Evolutionary conservation across 2,888 invertebrate species (phyloP).

Genomic region (Agrilus biguttatus): DNA sequence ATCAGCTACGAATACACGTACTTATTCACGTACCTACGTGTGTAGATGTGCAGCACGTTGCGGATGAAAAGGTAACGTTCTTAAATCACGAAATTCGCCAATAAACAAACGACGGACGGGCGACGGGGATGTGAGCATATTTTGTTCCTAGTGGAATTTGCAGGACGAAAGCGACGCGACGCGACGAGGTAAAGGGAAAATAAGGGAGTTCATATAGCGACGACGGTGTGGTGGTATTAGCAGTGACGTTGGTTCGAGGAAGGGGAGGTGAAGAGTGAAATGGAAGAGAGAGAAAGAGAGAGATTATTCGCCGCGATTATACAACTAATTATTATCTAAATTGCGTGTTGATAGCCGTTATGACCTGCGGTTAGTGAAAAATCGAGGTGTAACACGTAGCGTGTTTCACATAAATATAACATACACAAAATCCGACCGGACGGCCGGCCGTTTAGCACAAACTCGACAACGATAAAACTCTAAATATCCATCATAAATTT

Average conservation of each 20-base stretch:
- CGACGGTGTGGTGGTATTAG: neutral
- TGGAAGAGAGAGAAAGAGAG: neutral
- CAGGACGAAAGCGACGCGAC: no score
- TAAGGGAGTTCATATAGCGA: no score
- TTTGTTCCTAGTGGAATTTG: no score
- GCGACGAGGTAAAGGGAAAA: no score
- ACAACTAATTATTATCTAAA: constrained; percentile 25
- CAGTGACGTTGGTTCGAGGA: neutral
- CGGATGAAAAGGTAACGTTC: constrained; percentile 21
- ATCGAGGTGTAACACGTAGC: constrained; percentile 14
- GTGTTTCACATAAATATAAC: neutral
- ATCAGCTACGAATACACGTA: neutral
- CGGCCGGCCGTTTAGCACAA: no score
- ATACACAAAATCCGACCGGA: no score
- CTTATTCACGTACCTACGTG: neutral
- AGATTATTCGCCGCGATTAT: neutral
- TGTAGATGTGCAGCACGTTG: constrained; percentile 9
- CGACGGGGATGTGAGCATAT: no score
- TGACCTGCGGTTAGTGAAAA: constrained; percentile 18
- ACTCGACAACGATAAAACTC: no score
- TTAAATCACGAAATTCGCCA: constrained; percentile 22
- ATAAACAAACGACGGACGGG: constrained; percentile 3
- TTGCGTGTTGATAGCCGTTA: constrained; percentile 28
- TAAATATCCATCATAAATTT: no score
- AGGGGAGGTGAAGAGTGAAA: neutral